A percentile compares a stretch with the other conserved stretches of the same genome.
These are phyloP conservation scores for Drosophila barbarae DNA, from an alignment of 2,888 invertebrate genomes.

Conservation along the genomic window DNA sequence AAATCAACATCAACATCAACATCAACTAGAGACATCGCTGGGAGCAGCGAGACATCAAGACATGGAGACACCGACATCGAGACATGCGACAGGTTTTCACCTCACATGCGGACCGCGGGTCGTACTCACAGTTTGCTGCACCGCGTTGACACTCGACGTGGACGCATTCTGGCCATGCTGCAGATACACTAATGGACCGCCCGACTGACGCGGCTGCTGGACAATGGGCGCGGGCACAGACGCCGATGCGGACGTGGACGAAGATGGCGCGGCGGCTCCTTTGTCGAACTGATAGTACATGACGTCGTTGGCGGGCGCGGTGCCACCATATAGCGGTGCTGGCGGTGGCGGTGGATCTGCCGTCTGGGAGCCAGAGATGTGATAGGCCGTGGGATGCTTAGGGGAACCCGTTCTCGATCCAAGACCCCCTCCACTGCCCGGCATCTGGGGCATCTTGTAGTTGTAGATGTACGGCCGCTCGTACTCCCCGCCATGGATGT, in stretches of 20 bases:
- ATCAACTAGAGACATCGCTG: constrained; percentile 18
- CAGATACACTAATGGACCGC: constrained; percentile 76
- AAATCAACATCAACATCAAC: constrained; percentile 22
- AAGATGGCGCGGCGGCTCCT: constrained; percentile 55
- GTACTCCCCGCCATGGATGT: constrained; percentile 75
- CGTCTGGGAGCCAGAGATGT: constrained; percentile 78
- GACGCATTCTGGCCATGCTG: constrained; percentile 72
- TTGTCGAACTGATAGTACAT: constrained; percentile 79
- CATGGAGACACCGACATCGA: constrained; percentile 16
- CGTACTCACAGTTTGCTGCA: constrained; percentile 78
- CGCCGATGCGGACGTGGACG: constrained; percentile 19
- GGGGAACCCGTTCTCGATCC: constrained; percentile 41
- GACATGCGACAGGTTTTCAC: constrained; percentile 48
- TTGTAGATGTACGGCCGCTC: constrained; percentile 77
- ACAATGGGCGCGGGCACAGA: constrained; percentile 65
- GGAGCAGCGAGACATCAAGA: constrained; percentile 8
- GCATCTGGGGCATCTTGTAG: constrained; percentile 78
- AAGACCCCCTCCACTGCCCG: constrained; percentile 38
- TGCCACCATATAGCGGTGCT: constrained; percentile 74
- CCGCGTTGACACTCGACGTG: constrained; percentile 62
- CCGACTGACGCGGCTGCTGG: constrained; percentile 66
- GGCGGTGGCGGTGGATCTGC: constrained; percentile 77
- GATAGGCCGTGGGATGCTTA: constrained; percentile 75
- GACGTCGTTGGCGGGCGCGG: constrained; percentile 76
- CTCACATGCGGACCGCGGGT: constrained; percentile 59